phyloP scores from a whole-genome alignment of 2,888 invertebrate species.

The Drosophila mettleri region DNA sequence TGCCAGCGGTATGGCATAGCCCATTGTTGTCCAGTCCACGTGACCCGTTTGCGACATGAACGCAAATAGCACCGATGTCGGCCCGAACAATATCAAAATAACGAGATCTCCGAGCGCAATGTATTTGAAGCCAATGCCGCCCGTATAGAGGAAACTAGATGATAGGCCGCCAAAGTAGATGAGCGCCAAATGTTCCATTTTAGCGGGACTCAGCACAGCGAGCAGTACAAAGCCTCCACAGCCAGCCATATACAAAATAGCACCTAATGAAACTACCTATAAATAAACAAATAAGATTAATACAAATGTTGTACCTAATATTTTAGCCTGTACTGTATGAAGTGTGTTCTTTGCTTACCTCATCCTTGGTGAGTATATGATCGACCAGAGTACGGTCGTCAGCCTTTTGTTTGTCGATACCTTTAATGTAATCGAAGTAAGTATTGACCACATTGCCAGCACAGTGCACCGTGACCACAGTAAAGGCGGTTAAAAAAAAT shows the following conservation, averaged over 20 bases:
- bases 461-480: conserved; percentile 96
- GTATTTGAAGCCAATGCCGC: conserved; percentile 97
- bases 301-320: neutral
- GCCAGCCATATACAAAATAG: conserved; percentile 93
- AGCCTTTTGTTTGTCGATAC: conserved; percentile 96
- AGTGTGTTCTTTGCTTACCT: conserved; percentile 81
- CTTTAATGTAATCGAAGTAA: conserved; percentile 97
- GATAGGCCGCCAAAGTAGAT: conserved; percentile 98
- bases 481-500: conserved; percentile 92
- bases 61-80: conserved; percentile 96
- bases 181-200: conserved; percentile 97
- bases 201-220: conserved; percentile 93
- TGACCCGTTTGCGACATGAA: conserved; percentile 96
- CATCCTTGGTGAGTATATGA: conserved; percentile 92
- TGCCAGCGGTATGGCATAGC: conserved; percentile 97
- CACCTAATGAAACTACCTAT: conserved; percentile 94
- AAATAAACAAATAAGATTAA: conserved; percentile 56
- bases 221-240: conserved; percentile 93
- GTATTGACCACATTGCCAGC: conserved; percentile 99
- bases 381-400: conserved; percentile 98
- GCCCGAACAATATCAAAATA: conserved; percentile 96
- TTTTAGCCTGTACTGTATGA: neutral
- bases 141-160: conserved; percentile 98
- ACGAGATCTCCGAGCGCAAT: conserved; percentile 97
- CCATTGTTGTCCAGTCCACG: conserved; percentile 95